Base-by-base conservation (phyloP, 2,113 vertebrate genomes). In the Strix uralensis region DNA sequence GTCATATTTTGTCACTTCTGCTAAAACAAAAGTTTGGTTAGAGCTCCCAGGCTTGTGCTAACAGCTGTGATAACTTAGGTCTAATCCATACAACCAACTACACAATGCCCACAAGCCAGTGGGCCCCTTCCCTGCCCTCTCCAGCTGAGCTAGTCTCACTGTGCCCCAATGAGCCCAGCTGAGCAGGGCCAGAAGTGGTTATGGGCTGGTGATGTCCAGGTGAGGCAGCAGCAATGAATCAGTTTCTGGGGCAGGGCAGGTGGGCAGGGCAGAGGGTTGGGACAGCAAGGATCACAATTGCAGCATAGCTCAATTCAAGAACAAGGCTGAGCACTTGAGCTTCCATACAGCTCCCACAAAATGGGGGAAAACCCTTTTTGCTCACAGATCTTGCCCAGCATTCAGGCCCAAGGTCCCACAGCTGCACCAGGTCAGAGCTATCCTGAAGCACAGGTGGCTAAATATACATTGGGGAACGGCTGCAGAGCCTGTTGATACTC, bases 111-210 rank as follows among this genome's bases (percentile, higher is more conserved):
- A 46, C 1, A 1, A 25, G 29, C 16, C 23, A n/a, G 46, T 12
- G 9, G 44, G 12, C 4, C 7, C 36, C 26, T 42, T 7, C 17
- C 9, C 30, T 27, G 4, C 14, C 14, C 13, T 91, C 2, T 5
- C 10, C 8, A 32, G 0, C 3, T 13, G 27, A 11, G 2, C 3
- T 30, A 22, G n/a, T 29, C 4, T 66, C 21, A 22, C 18, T 0
- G 0, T 34, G 32, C 7, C 14, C 27, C 25, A 81, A 21, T 0
- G 54, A 59, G 5, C 19, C 8, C 23, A 70, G 9, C 19, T 69
- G 30, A 61, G 14, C 3, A 2, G 16, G 6, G 26, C 26, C 13
- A 38, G 16, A 15, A 22, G 10, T 5, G 5, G 30, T 26, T 6
- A 3, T 2, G 4, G 18, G 6, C 32, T 66, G 27, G 27, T 30